Conservation (phyloP, 2,113 vertebrate genomes). For the Rhynchomys soricoides region DNA sequence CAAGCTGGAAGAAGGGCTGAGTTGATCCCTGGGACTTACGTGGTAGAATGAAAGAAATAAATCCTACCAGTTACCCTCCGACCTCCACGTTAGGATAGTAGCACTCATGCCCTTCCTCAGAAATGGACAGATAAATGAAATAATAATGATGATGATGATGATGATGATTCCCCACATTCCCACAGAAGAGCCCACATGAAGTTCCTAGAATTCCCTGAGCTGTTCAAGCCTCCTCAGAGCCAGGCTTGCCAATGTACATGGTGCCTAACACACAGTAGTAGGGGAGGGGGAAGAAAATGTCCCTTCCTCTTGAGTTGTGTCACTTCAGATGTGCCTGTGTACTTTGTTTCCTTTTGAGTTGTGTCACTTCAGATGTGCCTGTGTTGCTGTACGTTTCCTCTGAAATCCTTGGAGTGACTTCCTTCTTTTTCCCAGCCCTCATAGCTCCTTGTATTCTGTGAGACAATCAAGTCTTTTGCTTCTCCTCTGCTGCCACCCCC, state of each 20-base stretch:
- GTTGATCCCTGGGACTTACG: neutral
- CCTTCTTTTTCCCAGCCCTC: neutral
- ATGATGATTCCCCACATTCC: neutral
- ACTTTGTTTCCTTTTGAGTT: neutral
- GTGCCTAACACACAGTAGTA: neutral
- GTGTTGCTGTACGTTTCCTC: neutral
- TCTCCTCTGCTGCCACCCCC: neutral
- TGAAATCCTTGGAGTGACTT: neutral
- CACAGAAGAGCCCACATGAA: neutral
- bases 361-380: neutral
- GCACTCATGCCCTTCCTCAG: neutral
- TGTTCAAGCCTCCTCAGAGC: neutral
- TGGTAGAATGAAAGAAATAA: neutral
- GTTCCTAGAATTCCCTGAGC: neutral
- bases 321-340: too few species aligned
- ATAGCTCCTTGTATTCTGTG: neutral
- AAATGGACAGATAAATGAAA: neutral
- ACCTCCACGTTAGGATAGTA: too few species aligned
- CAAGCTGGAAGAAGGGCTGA: neutral
- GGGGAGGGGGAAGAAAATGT: neutral
- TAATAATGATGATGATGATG: neutral
- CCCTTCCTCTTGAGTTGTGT: too few species aligned
- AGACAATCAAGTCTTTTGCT: neutral
- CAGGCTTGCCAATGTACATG: neutral
- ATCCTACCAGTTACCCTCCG: neutral